These are phyloP conservation scores for Nemurella pictetii DNA, from an alignment of 2,888 invertebrate genomes.

Conservation along the genomic window DNA sequence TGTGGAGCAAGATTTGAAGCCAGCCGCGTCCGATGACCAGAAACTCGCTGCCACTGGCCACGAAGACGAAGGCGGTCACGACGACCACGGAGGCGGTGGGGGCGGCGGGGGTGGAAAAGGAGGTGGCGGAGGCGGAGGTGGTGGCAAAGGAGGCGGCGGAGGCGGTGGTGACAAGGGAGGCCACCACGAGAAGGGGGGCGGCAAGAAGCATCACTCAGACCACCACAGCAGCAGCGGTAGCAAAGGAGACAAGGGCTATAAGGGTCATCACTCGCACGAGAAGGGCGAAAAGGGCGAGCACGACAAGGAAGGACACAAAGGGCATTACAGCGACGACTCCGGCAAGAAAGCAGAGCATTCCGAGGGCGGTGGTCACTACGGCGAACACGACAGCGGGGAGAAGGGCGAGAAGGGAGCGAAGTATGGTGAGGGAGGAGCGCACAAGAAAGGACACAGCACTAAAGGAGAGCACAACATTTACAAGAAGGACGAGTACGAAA, in stretches of 20 bases:
- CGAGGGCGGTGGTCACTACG: conserved; percentile 66
- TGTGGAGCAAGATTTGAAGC: background rate
- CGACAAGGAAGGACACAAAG: conserved; percentile 66
- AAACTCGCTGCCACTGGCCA: background rate
- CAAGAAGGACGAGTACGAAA: conserved; percentile 75
- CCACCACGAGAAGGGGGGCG: conserved; percentile 55
- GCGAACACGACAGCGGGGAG: conserved; percentile 66
- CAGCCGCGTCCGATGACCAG: conserved; percentile 16
- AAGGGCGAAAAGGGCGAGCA: conserved; percentile 69
- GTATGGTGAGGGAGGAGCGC: conserved; percentile 65
- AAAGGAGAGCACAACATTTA: conserved; percentile 75
- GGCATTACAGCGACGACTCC: conserved; percentile 65
- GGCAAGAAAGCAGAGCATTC: conserved; percentile 65
- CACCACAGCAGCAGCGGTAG: conserved; percentile 61
- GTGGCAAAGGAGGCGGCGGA: conserved; percentile 2
- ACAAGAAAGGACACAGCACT: conserved; percentile 73
- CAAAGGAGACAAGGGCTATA: conserved; percentile 68
- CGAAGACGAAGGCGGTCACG: background rate
- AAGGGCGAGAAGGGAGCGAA: conserved; percentile 64
- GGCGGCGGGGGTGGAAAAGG: background rate
- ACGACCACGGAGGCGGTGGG: background rate
- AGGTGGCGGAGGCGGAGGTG: conserved; percentile 12
- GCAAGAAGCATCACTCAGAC: conserved; percentile 59
- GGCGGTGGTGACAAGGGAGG: conserved; percentile 17
- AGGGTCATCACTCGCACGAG: conserved; percentile 64